Base-by-base conservation (phyloP, 2,888 invertebrate species). In the Kuschelorhynchus macadamiae region DNA sequence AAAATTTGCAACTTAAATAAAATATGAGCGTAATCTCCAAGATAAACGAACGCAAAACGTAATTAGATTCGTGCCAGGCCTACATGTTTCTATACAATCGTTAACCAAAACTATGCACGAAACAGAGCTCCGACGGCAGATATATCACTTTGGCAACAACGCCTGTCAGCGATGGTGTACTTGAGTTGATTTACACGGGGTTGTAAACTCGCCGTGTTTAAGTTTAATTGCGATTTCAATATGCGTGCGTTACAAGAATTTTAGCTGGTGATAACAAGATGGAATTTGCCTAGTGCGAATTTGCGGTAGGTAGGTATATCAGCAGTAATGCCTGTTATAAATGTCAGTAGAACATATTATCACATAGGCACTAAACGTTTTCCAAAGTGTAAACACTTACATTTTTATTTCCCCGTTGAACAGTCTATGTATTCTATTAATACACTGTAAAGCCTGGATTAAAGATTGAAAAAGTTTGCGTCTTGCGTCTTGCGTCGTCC, bases 71-170 rank as follows among this genome's bases (percentile, higher is more conserved):
- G 57, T 65, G 57, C 41, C n/a, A 57, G 49, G 52, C 59, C 66
- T 36, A 60, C 53, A 47, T 66, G 59, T 53, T 60, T 59, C 60
- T 46, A 60, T 66, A n/a, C n/a, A 52, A 66, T 53, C 66, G 32
- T 12, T 33, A 59, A 52, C 59, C 60, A 53, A 66, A 66, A 66
- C 60, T 67, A 67, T 61, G 61, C 49, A 49, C 55, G 55, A 56
- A 61, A 61, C 52, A 32, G n/a, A n/a, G 32, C 18, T 41, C 41
- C 33, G 56, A 56, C 55, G 61, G 46, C 20, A 50, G 41, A 67
- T 67, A 61, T 60, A 67, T 67, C 67, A 61, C 67, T 61, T 61
- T 49, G 61, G 67, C 56, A 67, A 67, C 67, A 67, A 55, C 55
- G 60, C 61, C 67, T 67, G 67, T 67, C 67, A 55, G 53, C 67